Base-by-base conservation (phyloP, 2,797 vertebrate species). In the Typhlichthys eigenmanni region DNA sequence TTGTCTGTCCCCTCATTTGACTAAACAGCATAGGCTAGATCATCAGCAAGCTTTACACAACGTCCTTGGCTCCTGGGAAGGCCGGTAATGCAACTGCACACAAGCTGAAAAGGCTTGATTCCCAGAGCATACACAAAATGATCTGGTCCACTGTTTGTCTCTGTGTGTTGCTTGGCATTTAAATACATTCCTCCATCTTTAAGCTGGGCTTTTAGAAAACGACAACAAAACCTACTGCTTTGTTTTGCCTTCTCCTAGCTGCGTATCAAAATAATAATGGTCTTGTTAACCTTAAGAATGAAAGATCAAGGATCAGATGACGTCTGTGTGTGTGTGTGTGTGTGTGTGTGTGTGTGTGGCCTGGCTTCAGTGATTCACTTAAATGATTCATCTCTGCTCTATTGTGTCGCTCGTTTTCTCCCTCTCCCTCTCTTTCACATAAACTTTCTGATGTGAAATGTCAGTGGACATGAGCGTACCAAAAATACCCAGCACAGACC, bases 181-280 rank as follows among this genome's bases (percentile, higher is more conserved):
- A 82, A 78, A 80, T 78, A 85, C 82, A 75, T 82, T 65, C 79
- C 72, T 73, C 82, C 71, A 75, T 75, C 80, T 83, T 74, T 73
- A 69, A 74, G 82, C 80, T 81, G 78, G 82, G 64, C 69, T 85
- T 88, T 86, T 62, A 85, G 55, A 59, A 52, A 58, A 61, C 64
- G 81, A 68, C 83, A 86, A 62, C 38, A 47, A 58, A 68, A 34
- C 77, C 60, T 12, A 58, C 61, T 78, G 74, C 80, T 57, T 59
- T 5, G 60, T 62, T 66, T 58, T 13, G n/a, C 19, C 17, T 53
- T 64, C 16, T 61, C 71, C 60, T 58, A 13, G 66, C 51, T 60
- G 59, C 66, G 53, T 65, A 55, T 76, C 77, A 64, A 76, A 48
- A 48, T 69, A 72, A 81, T 64, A 74, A 77, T 69, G 70, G 29